These are phyloP conservation scores for Ophonus ardosiacus DNA, from an alignment of 2,888 invertebrate genomes.

Conservation along the genomic window DNA sequence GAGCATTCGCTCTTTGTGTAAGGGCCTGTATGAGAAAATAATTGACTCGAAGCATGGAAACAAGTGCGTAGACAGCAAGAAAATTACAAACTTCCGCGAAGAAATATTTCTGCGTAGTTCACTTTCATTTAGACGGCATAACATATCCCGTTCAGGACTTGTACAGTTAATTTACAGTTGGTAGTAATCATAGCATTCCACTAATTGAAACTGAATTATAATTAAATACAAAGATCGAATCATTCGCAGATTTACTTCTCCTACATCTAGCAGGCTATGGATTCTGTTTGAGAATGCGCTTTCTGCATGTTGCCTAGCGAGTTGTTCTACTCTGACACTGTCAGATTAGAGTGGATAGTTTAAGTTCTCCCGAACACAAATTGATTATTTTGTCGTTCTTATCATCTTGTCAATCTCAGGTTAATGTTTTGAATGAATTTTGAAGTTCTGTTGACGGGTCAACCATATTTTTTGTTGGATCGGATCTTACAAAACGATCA, in stretches of 20 bases:
- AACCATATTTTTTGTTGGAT: constrained; percentile 17
- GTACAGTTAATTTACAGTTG: constrained; percentile 41
- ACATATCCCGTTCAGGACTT: constrained; percentile 41
- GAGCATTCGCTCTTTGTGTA: not conserved
- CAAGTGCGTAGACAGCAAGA: constrained; percentile 29
- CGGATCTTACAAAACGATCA: not conserved
- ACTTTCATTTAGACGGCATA: constrained; percentile 46
- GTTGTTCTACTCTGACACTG: constrained; percentile 31
- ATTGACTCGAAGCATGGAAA: constrained; percentile 15
- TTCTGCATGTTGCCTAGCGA: constrained; percentile 23
- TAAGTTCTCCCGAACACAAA: constrained; percentile 44
- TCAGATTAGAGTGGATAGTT: constrained; percentile 46
- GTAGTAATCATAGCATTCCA: constrained; percentile 53
- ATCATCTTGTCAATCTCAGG: constrained; percentile 27
- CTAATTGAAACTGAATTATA: constrained; percentile 52
- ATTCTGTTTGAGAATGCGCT: constrained; percentile 22
- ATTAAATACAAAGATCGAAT: constrained; percentile 44
- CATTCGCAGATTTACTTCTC: constrained; percentile 44
- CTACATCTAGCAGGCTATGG: not conserved
- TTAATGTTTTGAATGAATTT: constrained; percentile 43
- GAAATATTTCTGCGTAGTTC: constrained; percentile 32
- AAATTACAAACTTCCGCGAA: constrained; percentile 36
- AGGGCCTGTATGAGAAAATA: not conserved
- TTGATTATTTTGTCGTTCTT: constrained; percentile 42
- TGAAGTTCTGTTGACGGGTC: constrained; percentile 1